These are phyloP conservation scores for Mesorhabditis belari DNA, from an alignment of 2,888 invertebrate genomes.

Conservation along the genomic window DNA sequence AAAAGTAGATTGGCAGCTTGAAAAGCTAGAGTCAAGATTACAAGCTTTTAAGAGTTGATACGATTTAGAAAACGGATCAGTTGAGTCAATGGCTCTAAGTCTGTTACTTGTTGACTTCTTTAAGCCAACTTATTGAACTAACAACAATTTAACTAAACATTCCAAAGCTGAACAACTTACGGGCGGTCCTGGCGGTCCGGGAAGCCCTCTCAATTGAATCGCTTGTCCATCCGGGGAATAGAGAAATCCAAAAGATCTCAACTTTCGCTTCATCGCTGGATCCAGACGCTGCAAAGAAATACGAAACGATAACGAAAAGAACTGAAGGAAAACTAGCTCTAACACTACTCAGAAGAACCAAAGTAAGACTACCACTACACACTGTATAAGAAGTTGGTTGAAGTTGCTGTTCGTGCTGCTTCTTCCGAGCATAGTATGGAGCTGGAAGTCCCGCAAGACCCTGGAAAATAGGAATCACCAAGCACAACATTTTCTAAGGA, in stretches of 20 bases:
- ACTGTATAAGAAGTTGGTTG: constrained; percentile 3
- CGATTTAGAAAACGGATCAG: no score
- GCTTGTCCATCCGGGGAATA: constrained; percentile 47
- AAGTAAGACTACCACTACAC: neutral
- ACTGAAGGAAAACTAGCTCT: neutral
- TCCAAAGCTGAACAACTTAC: constrained; percentile 25
- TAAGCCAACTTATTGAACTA: no score
- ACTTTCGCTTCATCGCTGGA: constrained; percentile 24
- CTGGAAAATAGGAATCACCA: constrained; percentile 9
- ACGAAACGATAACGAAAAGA: neutral
- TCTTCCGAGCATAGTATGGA: constrained; percentile 17
- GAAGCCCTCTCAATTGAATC: constrained; percentile 47
- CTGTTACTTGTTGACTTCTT: no score
- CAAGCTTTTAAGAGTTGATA: no score
- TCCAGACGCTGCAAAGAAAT: constrained; percentile 14
- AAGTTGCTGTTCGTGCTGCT: constrained; percentile 14
- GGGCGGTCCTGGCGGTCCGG: constrained; percentile 48
- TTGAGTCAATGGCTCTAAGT: no score
- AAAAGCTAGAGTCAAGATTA: no score
- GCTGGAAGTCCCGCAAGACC: constrained; percentile 23
- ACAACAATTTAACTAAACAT: no score
- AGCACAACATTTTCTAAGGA: neutral
- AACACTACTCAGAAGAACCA: constrained; percentile 1
- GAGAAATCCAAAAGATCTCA: constrained; percentile 47
- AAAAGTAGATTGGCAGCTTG: no score